A percentile compares a stretch with the other conserved stretches of the same genome.
Evolutionary conservation across 2,797 vertebrate species (phyloP).

Genomic region (Todus mexicanus): DNA sequence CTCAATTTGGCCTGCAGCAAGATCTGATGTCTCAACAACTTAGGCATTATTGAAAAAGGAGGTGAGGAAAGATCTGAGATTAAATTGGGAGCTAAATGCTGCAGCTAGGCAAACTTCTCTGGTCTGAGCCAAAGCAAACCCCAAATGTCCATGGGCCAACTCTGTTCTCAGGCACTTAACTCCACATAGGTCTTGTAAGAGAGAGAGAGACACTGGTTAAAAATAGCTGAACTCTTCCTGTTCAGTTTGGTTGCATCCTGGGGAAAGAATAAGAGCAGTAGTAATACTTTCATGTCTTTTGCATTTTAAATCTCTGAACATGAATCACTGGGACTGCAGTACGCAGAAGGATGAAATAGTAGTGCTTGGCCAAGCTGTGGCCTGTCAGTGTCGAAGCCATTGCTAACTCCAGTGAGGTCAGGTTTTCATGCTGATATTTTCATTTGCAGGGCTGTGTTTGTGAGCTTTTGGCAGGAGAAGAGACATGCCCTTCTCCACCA

Average conservation of each 20-base stretch:
- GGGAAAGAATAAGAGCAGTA: neutral
- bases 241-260: neutral
- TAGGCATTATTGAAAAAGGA: neutral
- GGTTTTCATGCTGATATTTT: neutral
- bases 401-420: neutral
- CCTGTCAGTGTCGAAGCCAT: neutral
- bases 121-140: neutral
- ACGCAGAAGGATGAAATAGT: neutral
- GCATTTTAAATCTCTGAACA: neutral
- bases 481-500: neutral
- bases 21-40: neutral
- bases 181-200: neutral
- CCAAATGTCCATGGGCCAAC: neutral
- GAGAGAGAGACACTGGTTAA: neutral
- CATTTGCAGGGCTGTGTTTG: neutral
- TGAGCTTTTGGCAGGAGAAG: neutral
- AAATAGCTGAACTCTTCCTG: neutral
- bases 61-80: neutral
- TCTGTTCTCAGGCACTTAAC: neutral
- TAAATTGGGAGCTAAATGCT: neutral
- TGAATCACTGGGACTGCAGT: neutral
- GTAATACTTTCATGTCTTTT: neutral
- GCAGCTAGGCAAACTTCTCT: neutral
- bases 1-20: neutral
- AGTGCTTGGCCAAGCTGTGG: neutral